These are phyloP conservation scores for Uromys caudimaculatus DNA, from an alignment of 2,797 vertebrate species.

Conservation along the genomic window DNA sequence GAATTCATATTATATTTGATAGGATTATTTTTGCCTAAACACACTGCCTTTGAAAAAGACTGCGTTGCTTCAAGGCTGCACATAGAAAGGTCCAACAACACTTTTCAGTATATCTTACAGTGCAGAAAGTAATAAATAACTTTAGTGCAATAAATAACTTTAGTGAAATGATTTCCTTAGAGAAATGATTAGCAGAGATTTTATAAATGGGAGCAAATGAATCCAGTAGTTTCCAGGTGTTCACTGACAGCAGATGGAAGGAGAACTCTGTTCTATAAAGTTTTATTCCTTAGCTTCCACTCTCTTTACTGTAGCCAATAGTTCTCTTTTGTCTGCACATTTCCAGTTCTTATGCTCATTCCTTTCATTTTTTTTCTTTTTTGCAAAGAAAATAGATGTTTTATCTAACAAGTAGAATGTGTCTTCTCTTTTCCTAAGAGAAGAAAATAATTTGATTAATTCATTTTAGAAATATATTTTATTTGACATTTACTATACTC, in stretches of 20 bases:
- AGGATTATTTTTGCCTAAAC: slow-evolving; percentile 30
- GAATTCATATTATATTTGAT: slow-evolving; percentile 47
- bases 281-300: neutral
- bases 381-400: neutral
- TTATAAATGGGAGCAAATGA: neutral
- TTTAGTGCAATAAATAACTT: neutral
- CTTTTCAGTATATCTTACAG: neutral
- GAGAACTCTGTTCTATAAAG: neutral
- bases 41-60: slow-evolving; percentile 16
- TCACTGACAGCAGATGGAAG: neutral
- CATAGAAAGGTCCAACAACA: neutral
- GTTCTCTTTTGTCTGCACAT: neutral
- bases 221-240: neutral
- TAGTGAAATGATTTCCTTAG: neutral
- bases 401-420: neutral
- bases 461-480: slow-evolving; percentile 28
- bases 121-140: neutral
- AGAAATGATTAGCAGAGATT: slow-evolving; percentile 12
- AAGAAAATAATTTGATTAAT: neutral
- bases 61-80: slow-evolving; percentile 41
- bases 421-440: neutral
- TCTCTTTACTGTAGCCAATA: neutral
- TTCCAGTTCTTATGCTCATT: neutral
- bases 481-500: neutral
- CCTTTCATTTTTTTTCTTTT: neutral